Conservation (phyloP, 2,888 invertebrate genomes). For the Acanthosepion esculentum region DNA sequence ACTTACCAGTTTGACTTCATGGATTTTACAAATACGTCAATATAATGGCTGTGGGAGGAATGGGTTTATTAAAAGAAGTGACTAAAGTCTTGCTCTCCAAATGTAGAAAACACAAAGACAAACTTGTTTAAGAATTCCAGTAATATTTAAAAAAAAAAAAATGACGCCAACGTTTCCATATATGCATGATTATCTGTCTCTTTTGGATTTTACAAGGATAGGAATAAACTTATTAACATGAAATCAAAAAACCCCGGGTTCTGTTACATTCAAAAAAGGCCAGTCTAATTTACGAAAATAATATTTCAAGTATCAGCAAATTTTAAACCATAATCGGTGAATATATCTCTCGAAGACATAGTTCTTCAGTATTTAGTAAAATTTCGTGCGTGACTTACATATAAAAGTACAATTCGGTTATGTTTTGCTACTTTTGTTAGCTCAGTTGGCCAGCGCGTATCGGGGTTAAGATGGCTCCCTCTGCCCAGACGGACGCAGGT, state of each 20-base stretch:
- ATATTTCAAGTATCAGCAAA: too few relatives aligned
- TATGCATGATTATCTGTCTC: not conserved
- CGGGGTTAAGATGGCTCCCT: too few relatives aligned
- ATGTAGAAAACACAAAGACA: not conserved
- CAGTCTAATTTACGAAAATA: too few relatives aligned
- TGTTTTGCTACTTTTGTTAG: too few relatives aligned
- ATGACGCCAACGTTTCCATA: not conserved
- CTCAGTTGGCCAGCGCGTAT: too few relatives aligned
- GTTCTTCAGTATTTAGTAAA: too few relatives aligned
- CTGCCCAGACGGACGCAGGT: too few relatives aligned
- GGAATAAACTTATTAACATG: not conserved
- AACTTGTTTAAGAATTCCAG: not conserved
- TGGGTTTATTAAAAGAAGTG: not conserved
- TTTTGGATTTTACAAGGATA: not conserved
- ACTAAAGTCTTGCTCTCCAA: not conserved
- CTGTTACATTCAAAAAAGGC: too few relatives aligned
- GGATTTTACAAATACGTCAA: not conserved
- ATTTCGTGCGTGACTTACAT: too few relatives aligned
- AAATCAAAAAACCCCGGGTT: not conserved
- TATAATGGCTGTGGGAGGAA: not conserved
- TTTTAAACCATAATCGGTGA: too few relatives aligned
- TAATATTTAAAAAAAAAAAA: not conserved
- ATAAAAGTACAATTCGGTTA: too few relatives aligned
- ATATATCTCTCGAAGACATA: too few relatives aligned
- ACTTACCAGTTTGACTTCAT: not conserved